phyloP scores from a whole-genome alignment of 1,140 invertebrate species.

The Drosophila persimilis region DNA sequence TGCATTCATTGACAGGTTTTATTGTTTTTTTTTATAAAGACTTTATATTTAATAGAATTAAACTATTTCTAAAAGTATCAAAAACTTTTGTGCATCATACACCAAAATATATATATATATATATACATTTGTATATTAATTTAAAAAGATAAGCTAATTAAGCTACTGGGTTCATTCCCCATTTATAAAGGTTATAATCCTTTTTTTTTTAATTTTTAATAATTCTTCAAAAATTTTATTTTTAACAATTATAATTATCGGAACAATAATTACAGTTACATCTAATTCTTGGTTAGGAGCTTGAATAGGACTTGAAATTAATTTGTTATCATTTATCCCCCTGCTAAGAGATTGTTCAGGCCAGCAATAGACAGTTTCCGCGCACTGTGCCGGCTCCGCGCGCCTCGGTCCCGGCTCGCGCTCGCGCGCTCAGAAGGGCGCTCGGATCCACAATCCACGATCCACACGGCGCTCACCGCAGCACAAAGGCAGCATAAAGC shows the following conservation, averaged over 20 bases:
- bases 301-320: constrained; percentile 85
- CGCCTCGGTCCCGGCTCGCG: no score
- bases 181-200: constrained; percentile 83
- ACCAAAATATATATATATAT: constrained; percentile 82
- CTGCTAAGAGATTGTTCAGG: constrained; percentile 83
- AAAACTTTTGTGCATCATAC: constrained; percentile 85
- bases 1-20: constrained; percentile 4
- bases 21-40: constrained; percentile 19
- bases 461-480: no score
- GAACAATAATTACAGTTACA: constrained; percentile 83
- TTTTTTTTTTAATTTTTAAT: constrained; percentile 83
- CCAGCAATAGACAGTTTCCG: no score
- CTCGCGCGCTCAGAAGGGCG: no score
- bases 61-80: constrained; percentile 84
- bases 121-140: constrained; percentile 52
- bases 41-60: constrained; percentile 84
- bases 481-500: no score
- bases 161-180: constrained; percentile 84
- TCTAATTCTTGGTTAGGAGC: constrained; percentile 84
- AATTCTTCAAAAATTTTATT: constrained; percentile 84
- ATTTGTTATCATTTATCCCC: constrained; percentile 84
- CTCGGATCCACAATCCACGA: no score
- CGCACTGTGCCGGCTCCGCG: no score
- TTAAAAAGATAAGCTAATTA: constrained; percentile 84
- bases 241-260: constrained; percentile 82